phyloP scores from a whole-genome alignment of 92 coral and sea anemone species.

The Bergia puertoricense region DNA sequence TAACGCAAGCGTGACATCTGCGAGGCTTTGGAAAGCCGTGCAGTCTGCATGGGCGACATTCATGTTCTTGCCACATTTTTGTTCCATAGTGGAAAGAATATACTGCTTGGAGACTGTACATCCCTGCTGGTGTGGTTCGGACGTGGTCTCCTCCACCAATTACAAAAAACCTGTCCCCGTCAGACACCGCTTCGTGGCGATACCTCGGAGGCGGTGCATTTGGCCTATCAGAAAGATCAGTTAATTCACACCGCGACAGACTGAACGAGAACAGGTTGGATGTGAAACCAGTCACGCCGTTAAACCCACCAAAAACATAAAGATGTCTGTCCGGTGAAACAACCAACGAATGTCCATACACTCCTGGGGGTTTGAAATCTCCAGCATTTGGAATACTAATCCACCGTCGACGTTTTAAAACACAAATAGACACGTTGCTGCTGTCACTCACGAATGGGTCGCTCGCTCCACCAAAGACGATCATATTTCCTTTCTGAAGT shows the following conservation, averaged over 20 bases:
- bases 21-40: conserved; percentile 85
- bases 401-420: conserved; percentile 64
- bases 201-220: conserved; percentile 69
- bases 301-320: conserved; percentile 87
- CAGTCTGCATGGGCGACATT: conserved; percentile 57
- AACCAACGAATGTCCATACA: conserved; percentile 91
- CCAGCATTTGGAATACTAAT: conserved; percentile 1
- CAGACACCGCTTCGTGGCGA: conserved; percentile 82
- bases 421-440: conserved; percentile 67
- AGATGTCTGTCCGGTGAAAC: conserved; percentile 74
- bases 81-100: conserved; percentile 60
- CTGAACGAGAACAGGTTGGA: conserved; percentile 63
- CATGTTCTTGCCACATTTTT: conserved; percentile 61
- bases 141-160: conserved; percentile 86
- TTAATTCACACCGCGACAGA: conserved; percentile 65
- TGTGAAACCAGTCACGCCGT: conserved; percentile 65
- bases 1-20: conserved; percentile 90
- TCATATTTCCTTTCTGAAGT: conserved; percentile 62
- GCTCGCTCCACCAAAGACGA: conserved; percentile 93
- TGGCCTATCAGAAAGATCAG: conserved; percentile 42
- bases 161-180: conserved; percentile 71
- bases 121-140: conserved; percentile 61
- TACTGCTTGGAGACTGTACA: conserved; percentile 65
- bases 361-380: conserved; percentile 60
- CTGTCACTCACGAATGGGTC: conserved; percentile 78